Base-by-base conservation (phyloP, 2,113 vertebrate species). In the Xiphophorus hellerii region DNA sequence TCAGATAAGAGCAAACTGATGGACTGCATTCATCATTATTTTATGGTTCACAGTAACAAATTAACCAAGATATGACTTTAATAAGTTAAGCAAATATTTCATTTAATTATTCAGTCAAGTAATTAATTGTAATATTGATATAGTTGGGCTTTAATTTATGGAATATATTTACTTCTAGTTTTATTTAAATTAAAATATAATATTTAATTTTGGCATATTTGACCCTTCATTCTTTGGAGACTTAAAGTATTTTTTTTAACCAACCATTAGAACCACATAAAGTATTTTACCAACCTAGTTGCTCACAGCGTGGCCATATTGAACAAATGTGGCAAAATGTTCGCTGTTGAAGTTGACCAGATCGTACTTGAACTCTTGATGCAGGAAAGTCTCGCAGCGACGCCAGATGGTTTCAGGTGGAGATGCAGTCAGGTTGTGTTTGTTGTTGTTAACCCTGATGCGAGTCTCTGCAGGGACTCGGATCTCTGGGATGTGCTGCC, bases 301-400 rank as follows among this genome's bases (percentile, higher is more conserved):
- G 68, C 78, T 66, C 60, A 85, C 76, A 9, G 78, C 70, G 0
- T 37, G 27, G 29, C 86, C 81, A 2, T 78, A 79, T 44, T 63
- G 69, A 25, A 85, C 54, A 29, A 89, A 90, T 0, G 87, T 84
- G 65, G 83, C 76, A 0, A 89, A 90, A 68, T 84, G 88, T 39
- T 91, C 84, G 5, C 77, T 85, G 84, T 84, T 89, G 79, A 90
- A 86, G 69, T 81, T 81, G 42, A 86, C 35, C 73, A 79, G 28
- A 74, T 90, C 62, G 12, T 82, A 85, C 33, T 72, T 84, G 65
- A 88, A 81, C 77, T 90, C 78, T 76, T 91, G 88, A 27, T 84
- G 63, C 37, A 88, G 77, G 7, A 87, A 83, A 0, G 74, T 78
- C 0, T 88, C 11, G 1, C 76, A 87, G 71, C 75, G 28, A 6